phyloP scores from a whole-genome alignment of 2,113 vertebrate genomes.

The Pogonocichla stellata region DNA sequence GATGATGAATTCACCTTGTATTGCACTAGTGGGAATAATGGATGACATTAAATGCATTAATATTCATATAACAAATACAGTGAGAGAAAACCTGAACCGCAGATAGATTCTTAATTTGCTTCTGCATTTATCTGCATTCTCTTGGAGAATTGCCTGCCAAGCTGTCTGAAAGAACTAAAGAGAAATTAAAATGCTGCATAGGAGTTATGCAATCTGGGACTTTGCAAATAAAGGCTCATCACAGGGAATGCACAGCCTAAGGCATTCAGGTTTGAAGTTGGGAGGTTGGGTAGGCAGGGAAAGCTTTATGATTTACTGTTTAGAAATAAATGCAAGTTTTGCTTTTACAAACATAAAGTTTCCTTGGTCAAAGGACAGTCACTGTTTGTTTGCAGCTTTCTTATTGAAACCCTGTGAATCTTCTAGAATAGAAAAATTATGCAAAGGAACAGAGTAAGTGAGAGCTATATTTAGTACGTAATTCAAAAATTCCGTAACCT shows the following conservation, averaged over 20 bases:
- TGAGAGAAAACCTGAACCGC: conserved; percentile 25
- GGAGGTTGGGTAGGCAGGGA: neutral
- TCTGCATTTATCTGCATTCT: conserved; percentile 65
- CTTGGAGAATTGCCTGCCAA: conserved; percentile 61
- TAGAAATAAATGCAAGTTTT: neutral
- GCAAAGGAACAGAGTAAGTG: neutral
- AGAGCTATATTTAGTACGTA: neutral
- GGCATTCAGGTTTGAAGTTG: conserved; percentile 23
- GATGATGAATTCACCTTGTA: neutral
- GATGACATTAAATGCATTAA: conserved; percentile 26
- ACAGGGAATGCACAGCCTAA: neutral
- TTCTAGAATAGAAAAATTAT: neutral
- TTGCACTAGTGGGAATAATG: conserved; percentile 16
- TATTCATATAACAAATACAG: conserved; percentile 48
- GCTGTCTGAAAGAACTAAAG: conserved; percentile 49
- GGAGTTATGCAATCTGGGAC: conserved; percentile 48
- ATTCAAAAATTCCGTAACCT: neutral
- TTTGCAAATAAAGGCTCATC: conserved; percentile 44
- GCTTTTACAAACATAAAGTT: neutral
- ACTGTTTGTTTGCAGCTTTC: neutral
- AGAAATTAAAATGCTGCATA: conserved; percentile 63
- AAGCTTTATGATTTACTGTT: neutral
- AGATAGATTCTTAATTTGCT: conserved; percentile 57
- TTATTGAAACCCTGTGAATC: neutral
- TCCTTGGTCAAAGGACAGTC: neutral